phyloP scores from a whole-genome alignment of 2,797 vertebrate species.

The Platyrinchus mystaceus region DNA sequence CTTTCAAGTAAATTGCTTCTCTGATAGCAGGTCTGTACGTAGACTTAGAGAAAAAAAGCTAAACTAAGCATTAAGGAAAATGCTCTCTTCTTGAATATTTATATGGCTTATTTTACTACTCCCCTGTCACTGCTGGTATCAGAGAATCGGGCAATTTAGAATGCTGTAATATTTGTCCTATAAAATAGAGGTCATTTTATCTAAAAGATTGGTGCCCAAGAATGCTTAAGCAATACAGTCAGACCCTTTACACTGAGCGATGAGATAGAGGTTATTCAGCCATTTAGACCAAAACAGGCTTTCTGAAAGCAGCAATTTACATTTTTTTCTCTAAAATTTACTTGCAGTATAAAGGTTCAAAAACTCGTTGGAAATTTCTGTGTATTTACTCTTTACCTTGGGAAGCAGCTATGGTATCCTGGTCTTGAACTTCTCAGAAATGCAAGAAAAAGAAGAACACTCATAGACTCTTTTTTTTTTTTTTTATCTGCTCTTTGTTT shows the following conservation, averaged over 20 bases:
- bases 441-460: not conserved
- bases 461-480: not conserved
- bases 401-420: not conserved
- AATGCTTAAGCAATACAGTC: not conserved
- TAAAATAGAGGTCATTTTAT: conserved; percentile 41
- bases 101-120: conserved; percentile 24
- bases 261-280: not conserved
- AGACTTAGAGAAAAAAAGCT: conserved; percentile 46
- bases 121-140: not conserved
- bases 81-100: conserved; percentile 54
- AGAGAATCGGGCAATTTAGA: not conserved
- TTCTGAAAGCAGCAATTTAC: not conserved
- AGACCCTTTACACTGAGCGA: not conserved
- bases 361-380: not conserved
- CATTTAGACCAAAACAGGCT: not conserved
- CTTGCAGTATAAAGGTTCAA: not conserved
- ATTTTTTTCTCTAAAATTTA: not conserved
- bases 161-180: conserved; percentile 22
- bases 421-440: not conserved
- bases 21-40: conserved; percentile 49
- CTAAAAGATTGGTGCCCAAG: not conserved
- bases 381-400: not conserved
- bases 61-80: conserved; percentile 51
- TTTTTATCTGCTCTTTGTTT: not conserved
- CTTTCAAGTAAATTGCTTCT: conserved; percentile 71